Evolutionary conservation across 2,113 vertebrate species (phyloP).

Genomic region (Tautogolabrus adspersus): DNA sequence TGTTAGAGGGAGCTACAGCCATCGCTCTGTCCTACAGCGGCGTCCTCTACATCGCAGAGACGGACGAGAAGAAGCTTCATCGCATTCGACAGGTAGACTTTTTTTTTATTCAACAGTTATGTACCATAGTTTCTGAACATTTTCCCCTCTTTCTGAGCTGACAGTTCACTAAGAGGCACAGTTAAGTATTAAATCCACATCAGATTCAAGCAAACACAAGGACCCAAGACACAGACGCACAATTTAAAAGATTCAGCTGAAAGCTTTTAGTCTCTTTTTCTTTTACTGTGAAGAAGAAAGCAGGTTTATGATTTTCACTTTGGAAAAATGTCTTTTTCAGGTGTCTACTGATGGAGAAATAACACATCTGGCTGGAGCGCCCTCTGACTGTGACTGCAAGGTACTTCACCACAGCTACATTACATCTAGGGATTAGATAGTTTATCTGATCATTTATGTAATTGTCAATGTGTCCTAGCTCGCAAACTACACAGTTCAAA

Average conservation of each 20-base stretch:
- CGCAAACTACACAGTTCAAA: too few relatives aligned
- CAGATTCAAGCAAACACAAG: neutral
- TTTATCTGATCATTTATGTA: too few relatives aligned
- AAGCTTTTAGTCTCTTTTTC: neutral
- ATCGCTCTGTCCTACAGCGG: conserved; percentile 96
- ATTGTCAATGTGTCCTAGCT: too few relatives aligned
- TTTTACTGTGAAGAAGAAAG: neutral
- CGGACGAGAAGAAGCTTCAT: conserved; percentile 97
- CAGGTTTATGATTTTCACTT: neutral
- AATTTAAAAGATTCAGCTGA: neutral
- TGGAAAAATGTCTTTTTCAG: conserved; percentile 55
- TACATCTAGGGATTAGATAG: too few relatives aligned
- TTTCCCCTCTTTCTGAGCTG: too few relatives aligned
- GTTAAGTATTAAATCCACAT: too few relatives aligned
- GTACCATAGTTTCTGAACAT: too few relatives aligned
- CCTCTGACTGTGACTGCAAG: conserved; percentile 97
- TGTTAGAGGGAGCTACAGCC: conserved; percentile 94
- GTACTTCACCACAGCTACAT: conserved; percentile 55
- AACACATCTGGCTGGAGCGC: conserved; percentile 92
- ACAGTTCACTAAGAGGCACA: too few relatives aligned
- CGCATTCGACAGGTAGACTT: conserved; percentile 91
- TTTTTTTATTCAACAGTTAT: too few relatives aligned
- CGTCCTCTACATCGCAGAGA: conserved; percentile 95
- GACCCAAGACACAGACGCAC: neutral
- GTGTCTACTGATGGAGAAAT: conserved; percentile 98